Evolutionary conservation across 2,113 vertebrate species (phyloP).

Genomic region (Dryoscopus gambensis): DNA sequence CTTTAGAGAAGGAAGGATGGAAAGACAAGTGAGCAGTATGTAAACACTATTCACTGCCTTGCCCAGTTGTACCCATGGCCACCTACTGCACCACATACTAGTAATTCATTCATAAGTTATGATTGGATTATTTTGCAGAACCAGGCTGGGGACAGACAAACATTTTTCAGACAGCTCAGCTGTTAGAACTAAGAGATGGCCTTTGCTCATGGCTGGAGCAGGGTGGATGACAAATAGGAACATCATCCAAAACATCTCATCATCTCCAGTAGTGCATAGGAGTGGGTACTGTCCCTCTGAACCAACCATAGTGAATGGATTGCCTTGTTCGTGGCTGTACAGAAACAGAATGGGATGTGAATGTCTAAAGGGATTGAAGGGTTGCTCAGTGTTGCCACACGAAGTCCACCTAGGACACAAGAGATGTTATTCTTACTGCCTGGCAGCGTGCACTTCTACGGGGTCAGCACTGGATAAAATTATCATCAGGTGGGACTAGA

Average conservation of each 20-base stretch:
- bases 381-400: neutral
- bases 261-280: neutral
- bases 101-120: neutral
- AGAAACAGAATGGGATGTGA: neutral
- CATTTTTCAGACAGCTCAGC: neutral
- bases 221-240: neutral
- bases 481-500: neutral
- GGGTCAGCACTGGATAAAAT: neutral
- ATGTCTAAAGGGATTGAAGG: neutral
- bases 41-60: neutral
- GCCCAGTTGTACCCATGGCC: neutral
- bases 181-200: neutral
- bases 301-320: neutral
- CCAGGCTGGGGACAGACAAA: neutral
- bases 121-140: neutral
- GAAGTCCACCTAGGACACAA: neutral
- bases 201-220: neutral
- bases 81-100: neutral
- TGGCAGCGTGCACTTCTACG: neutral
- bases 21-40: neutral
- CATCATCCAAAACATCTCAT: neutral
- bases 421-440: neutral
- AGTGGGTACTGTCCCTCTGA: neutral
- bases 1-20: neutral
- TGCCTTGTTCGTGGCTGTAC: rapidly evolving